Conservation (phyloP, 1,140 invertebrate species). For the Diabrotica virgifera region DNA sequence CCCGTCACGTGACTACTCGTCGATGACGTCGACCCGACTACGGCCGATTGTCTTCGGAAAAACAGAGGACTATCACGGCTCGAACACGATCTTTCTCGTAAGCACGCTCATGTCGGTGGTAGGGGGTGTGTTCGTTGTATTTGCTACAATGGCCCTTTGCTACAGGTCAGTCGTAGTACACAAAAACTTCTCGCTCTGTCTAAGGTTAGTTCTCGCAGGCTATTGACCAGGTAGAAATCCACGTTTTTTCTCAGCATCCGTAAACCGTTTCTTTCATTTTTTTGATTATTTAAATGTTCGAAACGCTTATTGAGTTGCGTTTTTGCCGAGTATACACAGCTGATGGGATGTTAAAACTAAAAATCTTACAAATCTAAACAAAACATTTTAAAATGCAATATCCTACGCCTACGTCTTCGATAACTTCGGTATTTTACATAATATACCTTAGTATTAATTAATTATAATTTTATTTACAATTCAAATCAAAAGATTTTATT, state of each 20-base stretch:
- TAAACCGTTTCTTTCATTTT: slow-evolving; percentile 24
- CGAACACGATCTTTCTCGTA: slow-evolving; percentile 94
- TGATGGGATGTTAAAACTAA: not conserved
- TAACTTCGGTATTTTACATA: too few relatives aligned
- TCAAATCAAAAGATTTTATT: too few relatives aligned
- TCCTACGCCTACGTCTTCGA: too few relatives aligned
- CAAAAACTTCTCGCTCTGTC: slow-evolving; percentile 95
- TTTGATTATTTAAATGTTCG: slow-evolving; percentile 6
- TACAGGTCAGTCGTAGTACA: slow-evolving; percentile 98
- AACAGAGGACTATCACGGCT: slow-evolving; percentile 89
- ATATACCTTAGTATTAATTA: too few relatives aligned
- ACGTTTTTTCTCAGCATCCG: slow-evolving; percentile 41
- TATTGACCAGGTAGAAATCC: slow-evolving; percentile 47
- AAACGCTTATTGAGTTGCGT: slow-evolving; percentile 13
- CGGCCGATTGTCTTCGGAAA: slow-evolving; percentile 30
- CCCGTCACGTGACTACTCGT: slow-evolving; percentile 25
- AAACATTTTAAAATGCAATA: too few relatives aligned
- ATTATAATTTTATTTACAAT: too few relatives aligned
- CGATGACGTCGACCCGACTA: slow-evolving; percentile 21
- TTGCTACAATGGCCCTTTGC: slow-evolving; percentile 97
- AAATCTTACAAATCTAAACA: not conserved
- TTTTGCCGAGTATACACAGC: slow-evolving; percentile 1
- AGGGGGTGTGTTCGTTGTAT: slow-evolving; percentile 96
- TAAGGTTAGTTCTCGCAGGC: slow-evolving; percentile 79
- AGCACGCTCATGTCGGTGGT: slow-evolving; percentile 97